A percentile compares a stretch with the other conserved stretches of the same genome.
Conservation (phyloP, 2,888 invertebrate species). For the Nomada lathburiana region DNA sequence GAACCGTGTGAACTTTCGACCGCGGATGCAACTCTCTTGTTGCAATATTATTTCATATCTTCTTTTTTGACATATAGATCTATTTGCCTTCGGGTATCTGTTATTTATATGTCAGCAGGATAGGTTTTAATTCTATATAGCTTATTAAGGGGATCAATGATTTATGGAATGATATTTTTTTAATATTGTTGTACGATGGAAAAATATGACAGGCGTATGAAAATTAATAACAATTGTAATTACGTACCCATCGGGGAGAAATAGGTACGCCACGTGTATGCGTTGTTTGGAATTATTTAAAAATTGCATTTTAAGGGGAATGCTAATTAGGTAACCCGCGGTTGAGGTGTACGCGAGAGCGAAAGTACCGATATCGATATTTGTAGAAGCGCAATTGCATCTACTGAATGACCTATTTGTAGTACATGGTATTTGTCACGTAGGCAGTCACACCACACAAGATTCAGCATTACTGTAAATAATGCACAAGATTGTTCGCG, state of each 20-base stretch:
- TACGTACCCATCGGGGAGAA: neutral
- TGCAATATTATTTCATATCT: slow-evolving; percentile 3
- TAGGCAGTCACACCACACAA: slow-evolving; percentile 65
- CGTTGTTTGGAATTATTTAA: neutral
- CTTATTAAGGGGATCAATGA: too few relatives aligned
- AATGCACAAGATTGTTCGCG: slow-evolving; percentile 39
- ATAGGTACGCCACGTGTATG: neutral
- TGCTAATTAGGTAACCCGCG: too few relatives aligned
- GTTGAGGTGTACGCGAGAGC: neutral
- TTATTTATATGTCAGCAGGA: too few relatives aligned
- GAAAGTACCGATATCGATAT: slow-evolving; percentile 45
- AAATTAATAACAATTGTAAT: too few relatives aligned
- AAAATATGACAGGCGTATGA: neutral
- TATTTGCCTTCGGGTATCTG: neutral
- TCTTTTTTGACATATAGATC: neutral
- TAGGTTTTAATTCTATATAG: too few relatives aligned
- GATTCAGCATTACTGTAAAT: slow-evolving; percentile 64
- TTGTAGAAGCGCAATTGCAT: slow-evolving; percentile 35
- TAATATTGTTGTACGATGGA: neutral
- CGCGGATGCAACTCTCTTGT: slow-evolving; percentile 51
- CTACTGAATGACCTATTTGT: slow-evolving; percentile 37
- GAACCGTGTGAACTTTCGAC: slow-evolving; percentile 75
- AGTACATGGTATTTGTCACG: slow-evolving; percentile 75
- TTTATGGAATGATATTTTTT: too few relatives aligned
- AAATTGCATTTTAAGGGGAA: neutral